These are phyloP conservation scores for Caenorhabditis angaria DNA, from an alignment of 2,888 invertebrate genomes.

Conservation along the genomic window DNA sequence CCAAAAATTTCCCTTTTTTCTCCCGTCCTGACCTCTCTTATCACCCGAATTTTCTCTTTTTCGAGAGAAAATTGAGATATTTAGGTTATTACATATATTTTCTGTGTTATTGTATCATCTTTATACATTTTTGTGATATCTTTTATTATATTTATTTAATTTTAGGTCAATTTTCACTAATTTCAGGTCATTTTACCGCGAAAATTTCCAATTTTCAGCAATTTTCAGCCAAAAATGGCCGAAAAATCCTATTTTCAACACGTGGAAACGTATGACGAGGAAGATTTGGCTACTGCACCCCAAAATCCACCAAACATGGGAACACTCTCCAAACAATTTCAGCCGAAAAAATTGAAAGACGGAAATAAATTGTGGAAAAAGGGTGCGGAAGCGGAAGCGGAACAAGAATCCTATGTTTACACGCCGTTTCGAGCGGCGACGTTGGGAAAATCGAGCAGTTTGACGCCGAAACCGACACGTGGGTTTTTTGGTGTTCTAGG, in stretches of 20 bases:
- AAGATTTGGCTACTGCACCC: constrained; percentile 6
- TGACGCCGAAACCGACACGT: constrained; percentile 37
- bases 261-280: constrained; percentile 39
- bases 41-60: too few species aligned
- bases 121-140: too few species aligned
- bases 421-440: constrained; percentile 44
- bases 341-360: constrained; percentile 40
- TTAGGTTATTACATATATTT: too few species aligned
- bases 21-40: too few species aligned
- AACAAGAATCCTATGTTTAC: constrained; percentile 21
- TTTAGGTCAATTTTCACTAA: too few species aligned
- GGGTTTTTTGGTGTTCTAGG: too few species aligned
- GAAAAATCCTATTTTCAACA: constrained; percentile 37
- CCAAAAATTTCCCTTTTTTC: too few species aligned
- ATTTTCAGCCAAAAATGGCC: neutral
- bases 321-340: constrained; percentile 42
- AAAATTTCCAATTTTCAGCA: too few species aligned
- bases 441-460: constrained; percentile 7
- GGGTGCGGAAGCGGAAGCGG: constrained; percentile 16
- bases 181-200: too few species aligned
- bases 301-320: constrained; percentile 18
- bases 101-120: too few species aligned
- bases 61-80: too few species aligned
- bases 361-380: constrained; percentile 34
- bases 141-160: too few species aligned